Base-by-base conservation (phyloP, 2,888 invertebrate genomes). In the Augiades crinisus region DNA sequence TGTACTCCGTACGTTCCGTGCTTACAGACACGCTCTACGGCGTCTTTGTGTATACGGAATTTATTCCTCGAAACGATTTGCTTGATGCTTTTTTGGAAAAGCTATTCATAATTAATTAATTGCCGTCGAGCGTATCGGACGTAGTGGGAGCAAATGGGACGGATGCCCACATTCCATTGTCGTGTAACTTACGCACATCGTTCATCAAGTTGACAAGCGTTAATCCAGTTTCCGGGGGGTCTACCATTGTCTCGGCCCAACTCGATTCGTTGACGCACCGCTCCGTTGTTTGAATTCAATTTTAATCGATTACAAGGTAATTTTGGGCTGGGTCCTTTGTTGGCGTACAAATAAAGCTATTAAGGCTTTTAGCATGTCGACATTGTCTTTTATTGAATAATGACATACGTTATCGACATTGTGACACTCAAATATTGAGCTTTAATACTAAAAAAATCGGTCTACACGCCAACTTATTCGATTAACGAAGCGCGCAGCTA, bases 141-240 rank as follows among this genome's bases (percentile, higher is more conserved):
- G 50, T 69, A 58, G 66, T 27, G 63, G 72, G 68, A 70, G 74
- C 71, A 72, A 81, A 78, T 75, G 78, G 81, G 73, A 77, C 73
- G 81, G 77, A 81, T 76, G 77, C 71, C 78, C 80, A 78, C 86
- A 86, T 86, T 77, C 81, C 85, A 84, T 84, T 82, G 84, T 83
- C 78, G 79, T 80, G 82, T 85, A 82, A 80, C 86, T 84, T 84
- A 83, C 83, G 85, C 84, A 81, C 86, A 72, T 86, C 87, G 82
- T 88, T 78, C 80, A 85, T 88, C 88, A 88, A 75, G 78, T 82
- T 86, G 88, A 87, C 88, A 87, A 87, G 81, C 87, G 86, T 87
- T 88, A 87, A 87, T 88, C 84, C 84, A 82, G 88, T 83, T 84
- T 88, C 87, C 87, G 85, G 81, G 68, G 62, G 54, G 64, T 60